phyloP scores from a whole-genome alignment of 2,888 invertebrate genomes.

The Amphipoea oculea region DNA sequence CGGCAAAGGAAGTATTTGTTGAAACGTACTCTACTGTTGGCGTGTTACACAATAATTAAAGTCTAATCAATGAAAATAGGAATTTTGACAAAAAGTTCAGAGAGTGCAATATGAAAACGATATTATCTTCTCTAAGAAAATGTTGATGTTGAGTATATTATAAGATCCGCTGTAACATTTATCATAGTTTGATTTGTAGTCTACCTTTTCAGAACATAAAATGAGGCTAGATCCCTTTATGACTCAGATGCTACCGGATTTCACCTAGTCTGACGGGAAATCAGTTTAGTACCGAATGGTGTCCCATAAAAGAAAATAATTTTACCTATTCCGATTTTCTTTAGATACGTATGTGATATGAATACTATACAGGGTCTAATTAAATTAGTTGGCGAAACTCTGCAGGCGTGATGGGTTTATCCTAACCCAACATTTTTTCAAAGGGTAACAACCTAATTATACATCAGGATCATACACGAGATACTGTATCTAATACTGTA shows the following conservation, averaged over 20 bases:
- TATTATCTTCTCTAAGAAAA: neutral
- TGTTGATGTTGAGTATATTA: neutral
- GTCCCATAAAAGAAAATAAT: conserved; percentile 5
- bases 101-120: no score
- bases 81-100: no score
- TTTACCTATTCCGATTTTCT: conserved; percentile 14
- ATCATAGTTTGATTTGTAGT: conserved; percentile 11
- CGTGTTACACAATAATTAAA: no score
- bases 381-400: no score
- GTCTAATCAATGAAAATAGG: no score
- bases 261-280: conserved; percentile 36
- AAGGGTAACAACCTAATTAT: no score
- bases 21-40: no score
- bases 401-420: no score
- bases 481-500: neutral
- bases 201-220: conserved; percentile 13
- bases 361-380: neutral
- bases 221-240: conserved; percentile 6
- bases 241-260: conserved; percentile 26
- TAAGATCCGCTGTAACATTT: conserved; percentile 4
- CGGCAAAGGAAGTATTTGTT: no score
- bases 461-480: neutral
- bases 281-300: conserved; percentile 35
- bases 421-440: no score
- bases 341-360: neutral